These are phyloP conservation scores for Trileptium ribeirensis DNA, from an alignment of 2,888 invertebrate genomes.

Conservation along the genomic window DNA sequence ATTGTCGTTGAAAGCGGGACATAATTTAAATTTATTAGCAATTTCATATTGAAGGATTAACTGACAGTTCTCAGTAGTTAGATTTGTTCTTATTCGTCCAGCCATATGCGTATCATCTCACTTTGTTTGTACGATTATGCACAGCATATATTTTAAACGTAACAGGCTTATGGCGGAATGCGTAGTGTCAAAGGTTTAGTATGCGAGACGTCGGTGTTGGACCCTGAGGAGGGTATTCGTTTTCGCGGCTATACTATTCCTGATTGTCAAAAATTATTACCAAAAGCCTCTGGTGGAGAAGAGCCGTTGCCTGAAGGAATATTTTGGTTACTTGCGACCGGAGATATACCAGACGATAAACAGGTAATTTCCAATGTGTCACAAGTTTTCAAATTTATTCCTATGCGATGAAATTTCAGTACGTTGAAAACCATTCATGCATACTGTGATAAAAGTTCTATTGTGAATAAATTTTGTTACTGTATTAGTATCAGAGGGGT, in stretches of 20 bases:
- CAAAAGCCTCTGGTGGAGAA: constrained; percentile 68
- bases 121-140: too few species aligned
- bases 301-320: constrained; percentile 86
- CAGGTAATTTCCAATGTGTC: constrained; percentile 63
- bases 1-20: too few species aligned
- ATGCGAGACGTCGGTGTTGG: constrained; percentile 87
- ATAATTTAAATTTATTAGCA: too few species aligned
- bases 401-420: background rate
- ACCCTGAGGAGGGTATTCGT: constrained; percentile 87
- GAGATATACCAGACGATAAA: constrained; percentile 72
- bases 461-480: too few species aligned
- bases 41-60: too few species aligned
- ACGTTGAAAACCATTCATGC: background rate
- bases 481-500: too few species aligned
- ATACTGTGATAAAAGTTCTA: background rate
- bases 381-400: too few species aligned
- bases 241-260: constrained; percentile 89
- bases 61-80: too few species aligned
- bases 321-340: constrained; percentile 86
- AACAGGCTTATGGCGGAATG: constrained; percentile 77
- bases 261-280: constrained; percentile 77
- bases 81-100: too few species aligned
- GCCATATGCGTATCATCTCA: too few species aligned
- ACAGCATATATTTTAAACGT: too few species aligned
- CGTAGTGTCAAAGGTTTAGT: constrained; percentile 87